Conservation (phyloP, 1,140 invertebrate genomes). For the Venustaconcha ellipsiformis region DNA sequence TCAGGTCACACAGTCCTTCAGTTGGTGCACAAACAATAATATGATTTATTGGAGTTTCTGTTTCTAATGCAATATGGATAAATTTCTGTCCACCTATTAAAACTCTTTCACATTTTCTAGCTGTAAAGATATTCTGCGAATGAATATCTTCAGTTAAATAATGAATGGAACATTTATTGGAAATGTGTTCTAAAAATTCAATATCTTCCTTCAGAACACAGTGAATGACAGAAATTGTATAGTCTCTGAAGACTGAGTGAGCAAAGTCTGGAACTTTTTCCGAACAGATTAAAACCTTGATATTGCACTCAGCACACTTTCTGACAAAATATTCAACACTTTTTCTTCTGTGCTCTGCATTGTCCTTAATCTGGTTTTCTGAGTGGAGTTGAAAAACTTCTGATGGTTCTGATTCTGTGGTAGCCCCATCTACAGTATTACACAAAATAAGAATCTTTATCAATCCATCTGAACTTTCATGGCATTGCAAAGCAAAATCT, state of each 20-base stretch:
- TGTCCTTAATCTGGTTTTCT: not conserved
- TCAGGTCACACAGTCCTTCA: too few species aligned
- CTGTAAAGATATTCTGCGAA: not conserved
- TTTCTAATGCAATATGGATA: conserved; percentile 1
- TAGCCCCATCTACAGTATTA: not conserved
- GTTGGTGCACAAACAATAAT: too few species aligned
- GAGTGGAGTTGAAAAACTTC: not conserved
- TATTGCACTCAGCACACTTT: not conserved
- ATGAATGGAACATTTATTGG: not conserved
- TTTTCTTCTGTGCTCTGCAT: not conserved
- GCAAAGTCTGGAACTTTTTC: conserved; percentile 10
- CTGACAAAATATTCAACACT: conserved; percentile 12
- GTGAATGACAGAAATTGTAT: conserved; percentile 4
- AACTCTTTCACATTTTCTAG: not conserved
- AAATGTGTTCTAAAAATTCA: conserved; percentile 11
- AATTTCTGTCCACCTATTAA: conserved; percentile 14
- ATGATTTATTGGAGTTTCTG: too few species aligned
- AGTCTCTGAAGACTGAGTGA: conserved; percentile 4
- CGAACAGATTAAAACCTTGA: conserved; percentile 4
- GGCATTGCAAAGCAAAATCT: not conserved
- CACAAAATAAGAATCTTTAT: conserved; percentile 1
- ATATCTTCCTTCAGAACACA: conserved; percentile 6
- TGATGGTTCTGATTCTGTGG: not conserved
- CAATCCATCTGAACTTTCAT: not conserved
- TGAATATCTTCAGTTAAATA: conserved; percentile 5